phyloP scores from a whole-genome alignment of 2,797 vertebrate species.

The Rousettus madagascariensis region DNA sequence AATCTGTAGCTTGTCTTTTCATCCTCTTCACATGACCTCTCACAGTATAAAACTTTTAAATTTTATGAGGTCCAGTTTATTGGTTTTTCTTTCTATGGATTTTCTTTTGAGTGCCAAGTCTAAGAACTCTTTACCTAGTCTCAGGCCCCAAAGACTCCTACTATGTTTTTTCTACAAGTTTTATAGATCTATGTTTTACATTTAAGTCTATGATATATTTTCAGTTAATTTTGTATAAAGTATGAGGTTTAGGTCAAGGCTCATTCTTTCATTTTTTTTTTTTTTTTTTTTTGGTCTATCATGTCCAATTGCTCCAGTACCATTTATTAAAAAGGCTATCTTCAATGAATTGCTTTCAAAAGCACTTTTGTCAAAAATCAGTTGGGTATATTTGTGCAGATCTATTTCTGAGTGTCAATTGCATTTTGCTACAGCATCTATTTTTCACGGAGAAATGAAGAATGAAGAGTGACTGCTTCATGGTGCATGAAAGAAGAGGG shows the following conservation, averaged over 20 bases:
- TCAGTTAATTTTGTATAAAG: background rate
- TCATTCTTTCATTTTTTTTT: background rate
- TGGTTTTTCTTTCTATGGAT: background rate
- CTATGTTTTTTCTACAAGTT: background rate
- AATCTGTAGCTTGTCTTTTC: background rate
- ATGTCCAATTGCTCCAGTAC: background rate
- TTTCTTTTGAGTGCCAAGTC: background rate
- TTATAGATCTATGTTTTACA: background rate
- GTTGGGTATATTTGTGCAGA: background rate
- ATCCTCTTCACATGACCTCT: background rate
- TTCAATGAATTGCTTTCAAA: background rate
- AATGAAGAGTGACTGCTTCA: conserved; percentile 58
- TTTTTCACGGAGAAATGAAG: conserved; percentile 46
- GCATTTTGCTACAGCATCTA: background rate
- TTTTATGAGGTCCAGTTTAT: background rate
- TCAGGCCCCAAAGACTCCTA: background rate
- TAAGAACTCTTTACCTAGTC: background rate
- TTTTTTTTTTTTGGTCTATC: background rate
- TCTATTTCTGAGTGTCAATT: background rate
- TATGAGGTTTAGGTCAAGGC: background rate
- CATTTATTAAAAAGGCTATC: background rate
- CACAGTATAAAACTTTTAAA: background rate
- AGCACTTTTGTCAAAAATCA: background rate
- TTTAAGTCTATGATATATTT: background rate
- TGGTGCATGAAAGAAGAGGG: background rate